phyloP scores from a whole-genome alignment of 1,140 invertebrate genomes.

The Panagrolaimus sp. region DNA sequence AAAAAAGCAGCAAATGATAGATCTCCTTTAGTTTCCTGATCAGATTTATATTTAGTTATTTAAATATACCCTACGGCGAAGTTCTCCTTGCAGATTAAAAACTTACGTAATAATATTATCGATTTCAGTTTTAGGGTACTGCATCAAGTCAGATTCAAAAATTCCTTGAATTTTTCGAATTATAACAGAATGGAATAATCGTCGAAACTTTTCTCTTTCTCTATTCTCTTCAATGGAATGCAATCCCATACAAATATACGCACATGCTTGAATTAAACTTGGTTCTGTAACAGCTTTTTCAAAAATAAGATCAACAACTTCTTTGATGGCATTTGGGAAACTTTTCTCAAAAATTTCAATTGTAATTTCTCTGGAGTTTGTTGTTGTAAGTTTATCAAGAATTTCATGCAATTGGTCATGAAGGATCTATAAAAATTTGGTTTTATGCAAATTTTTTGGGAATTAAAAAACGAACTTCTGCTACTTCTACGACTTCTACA shows the following conservation, averaged over 20 bases:
- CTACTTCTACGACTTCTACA: too few species aligned
- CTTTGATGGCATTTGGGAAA: background rate
- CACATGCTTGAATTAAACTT: background rate
- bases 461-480: too few species aligned
- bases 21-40: too few species aligned
- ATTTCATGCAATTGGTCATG: background rate
- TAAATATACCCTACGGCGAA: too few species aligned
- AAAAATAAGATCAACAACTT: constrained; percentile 7
- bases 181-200: background rate
- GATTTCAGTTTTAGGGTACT: too few species aligned
- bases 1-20: too few species aligned
- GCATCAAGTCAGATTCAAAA: background rate
- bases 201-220: background rate
- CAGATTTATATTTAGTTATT: too few species aligned
- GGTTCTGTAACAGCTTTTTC: constrained; percentile 1
- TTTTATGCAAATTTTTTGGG: too few species aligned
- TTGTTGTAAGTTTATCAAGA: constrained; percentile 4
- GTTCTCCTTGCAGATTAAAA: too few species aligned
- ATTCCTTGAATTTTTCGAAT: background rate
- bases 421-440: background rate
- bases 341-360: background rate
- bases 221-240: background rate
- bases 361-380: background rate
- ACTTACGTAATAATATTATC: too few species aligned
- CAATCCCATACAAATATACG: background rate